Evolutionary conservation across 2,797 vertebrate species (phyloP), one percentile per base, ranked within the genome.

Genomic region (Phoeniculus purpureus): DNA sequence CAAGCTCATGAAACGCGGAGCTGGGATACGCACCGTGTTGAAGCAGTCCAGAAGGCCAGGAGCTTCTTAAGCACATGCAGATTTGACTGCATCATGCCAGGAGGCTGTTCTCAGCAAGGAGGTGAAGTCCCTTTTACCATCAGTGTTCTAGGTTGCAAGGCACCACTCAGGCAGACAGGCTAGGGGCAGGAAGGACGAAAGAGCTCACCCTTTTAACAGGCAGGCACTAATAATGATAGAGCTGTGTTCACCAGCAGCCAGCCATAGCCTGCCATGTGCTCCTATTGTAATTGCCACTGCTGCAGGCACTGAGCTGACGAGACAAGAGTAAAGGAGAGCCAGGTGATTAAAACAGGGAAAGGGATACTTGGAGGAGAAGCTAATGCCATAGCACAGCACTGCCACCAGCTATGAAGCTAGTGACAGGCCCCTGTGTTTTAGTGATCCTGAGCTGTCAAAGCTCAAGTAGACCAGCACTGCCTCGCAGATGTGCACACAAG

Each of bases 181-280:
- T 79, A 79, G 74, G 67, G 87, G 80, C 77, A 95, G 85, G 27
- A 14, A 81, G 65, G 54, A 34, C 85, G 73, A 74, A 84, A 94
- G 68, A 95, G 76, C 92, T 93, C 94, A 87, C 9, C 59, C 86
- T 93, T 93, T 93, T 89, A 93, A 93, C 78, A 92, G 85, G 94
- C 90, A 89, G 82, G n/a, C 61, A 55, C 74, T 81, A 75, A 6
- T 94, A 94, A 97, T 96, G 96, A 97, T 94, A 97, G 93, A 93
- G 93, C 80, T 68, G 40, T 12, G 10, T 66, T 55, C 4, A 5
- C 37, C 79, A 70, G 86, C 72, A 70, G 81, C 40, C 94, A 88
- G 95, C 95, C 92, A 21, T 4, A 25, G 72, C 78, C 48, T 31
- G 45, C 13, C 32, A 50, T n/a, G 13, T 0, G 18, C 85, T 83